Evolutionary conservation across 1,140 invertebrate genomes (phyloP).

Genomic region (Asbolus verrucosus): DNA sequence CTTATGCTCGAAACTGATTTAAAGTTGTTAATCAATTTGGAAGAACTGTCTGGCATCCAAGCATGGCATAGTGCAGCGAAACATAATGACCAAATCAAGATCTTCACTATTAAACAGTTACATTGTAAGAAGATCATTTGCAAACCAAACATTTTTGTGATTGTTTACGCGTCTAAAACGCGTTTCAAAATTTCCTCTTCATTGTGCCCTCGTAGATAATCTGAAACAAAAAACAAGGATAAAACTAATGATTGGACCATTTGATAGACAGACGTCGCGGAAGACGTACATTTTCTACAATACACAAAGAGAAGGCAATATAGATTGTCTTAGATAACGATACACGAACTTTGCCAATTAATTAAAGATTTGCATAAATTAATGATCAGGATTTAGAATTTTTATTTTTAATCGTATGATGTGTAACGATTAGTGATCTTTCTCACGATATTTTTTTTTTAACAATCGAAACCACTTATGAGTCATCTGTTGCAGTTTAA

Average conservation of each 20-base stretch:
- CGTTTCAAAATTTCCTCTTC: conserved; percentile 39
- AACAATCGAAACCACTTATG: conserved; percentile 22
- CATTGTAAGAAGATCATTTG: conserved; percentile 27
- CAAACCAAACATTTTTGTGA: conserved; percentile 24
- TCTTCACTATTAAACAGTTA: conserved; percentile 1
- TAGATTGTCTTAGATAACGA: conserved; percentile 1
- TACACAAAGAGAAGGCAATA: neutral
- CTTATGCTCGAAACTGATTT: conserved; percentile 58
- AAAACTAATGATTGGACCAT: neutral
- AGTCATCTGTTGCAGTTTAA: conserved; percentile 31
- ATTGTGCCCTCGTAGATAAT: conserved; percentile 15
- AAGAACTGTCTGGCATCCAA: conserved; percentile 62
- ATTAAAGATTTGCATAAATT: conserved; percentile 31
- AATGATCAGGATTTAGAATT: no score
- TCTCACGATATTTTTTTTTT: conserved; percentile 38
- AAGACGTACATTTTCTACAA: neutral
- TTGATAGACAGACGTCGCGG: neutral
- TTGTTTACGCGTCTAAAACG: conserved; percentile 24
- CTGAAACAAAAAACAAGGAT: conserved; percentile 24
- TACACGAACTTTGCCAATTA: conserved; percentile 24
- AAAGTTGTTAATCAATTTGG: conserved; percentile 60
- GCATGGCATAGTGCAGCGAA: conserved; percentile 7
- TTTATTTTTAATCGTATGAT: no score
- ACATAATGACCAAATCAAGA: conserved; percentile 24
- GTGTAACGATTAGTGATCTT: conserved; percentile 17